Conservation (phyloP, 2,888 invertebrate species). For the Graphium colonna region DNA sequence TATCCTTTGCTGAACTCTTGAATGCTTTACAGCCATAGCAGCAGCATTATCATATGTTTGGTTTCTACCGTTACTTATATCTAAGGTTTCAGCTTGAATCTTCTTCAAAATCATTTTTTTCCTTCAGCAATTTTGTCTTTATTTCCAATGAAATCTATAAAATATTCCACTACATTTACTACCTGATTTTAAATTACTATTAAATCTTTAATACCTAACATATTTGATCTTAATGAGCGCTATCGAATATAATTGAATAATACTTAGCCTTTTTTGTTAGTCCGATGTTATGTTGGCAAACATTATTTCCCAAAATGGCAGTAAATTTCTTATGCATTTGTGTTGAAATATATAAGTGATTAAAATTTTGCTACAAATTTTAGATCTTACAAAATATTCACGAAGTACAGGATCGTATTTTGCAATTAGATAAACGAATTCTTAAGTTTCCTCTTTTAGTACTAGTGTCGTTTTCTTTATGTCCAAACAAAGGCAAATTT, state of each 20-base stretch:
- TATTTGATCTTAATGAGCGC: slow-evolving; percentile 22
- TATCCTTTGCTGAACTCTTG: slow-evolving; percentile 26
- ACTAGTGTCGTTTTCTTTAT: neutral
- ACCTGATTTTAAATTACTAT: slow-evolving; percentile 16
- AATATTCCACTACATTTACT: slow-evolving; percentile 21
- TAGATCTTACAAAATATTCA: slow-evolving; percentile 1
- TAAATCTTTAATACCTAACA: slow-evolving; percentile 17
- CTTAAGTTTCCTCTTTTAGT: neutral
- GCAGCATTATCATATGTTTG: no score
- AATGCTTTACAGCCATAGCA: slow-evolving; percentile 20
- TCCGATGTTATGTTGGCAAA: slow-evolving; percentile 7
- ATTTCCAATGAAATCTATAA: slow-evolving; percentile 23
- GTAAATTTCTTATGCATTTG: slow-evolving; percentile 16
- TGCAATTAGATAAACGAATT: no score
- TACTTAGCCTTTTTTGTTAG: no score
- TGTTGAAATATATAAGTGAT: slow-evolving; percentile 10
- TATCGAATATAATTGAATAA: no score
- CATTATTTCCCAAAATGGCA: slow-evolving; percentile 8
- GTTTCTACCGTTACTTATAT: slow-evolving; percentile 31
- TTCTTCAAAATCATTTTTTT: slow-evolving; percentile 28
- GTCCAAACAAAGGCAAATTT: neutral
- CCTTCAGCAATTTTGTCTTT: slow-evolving; percentile 32
- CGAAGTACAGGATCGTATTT: slow-evolving; percentile 6
- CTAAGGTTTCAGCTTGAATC: neutral
- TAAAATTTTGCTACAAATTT: no score